phyloP scores from a whole-genome alignment of 1,140 invertebrate genomes.

The Arctopsyche grandis region DNA sequence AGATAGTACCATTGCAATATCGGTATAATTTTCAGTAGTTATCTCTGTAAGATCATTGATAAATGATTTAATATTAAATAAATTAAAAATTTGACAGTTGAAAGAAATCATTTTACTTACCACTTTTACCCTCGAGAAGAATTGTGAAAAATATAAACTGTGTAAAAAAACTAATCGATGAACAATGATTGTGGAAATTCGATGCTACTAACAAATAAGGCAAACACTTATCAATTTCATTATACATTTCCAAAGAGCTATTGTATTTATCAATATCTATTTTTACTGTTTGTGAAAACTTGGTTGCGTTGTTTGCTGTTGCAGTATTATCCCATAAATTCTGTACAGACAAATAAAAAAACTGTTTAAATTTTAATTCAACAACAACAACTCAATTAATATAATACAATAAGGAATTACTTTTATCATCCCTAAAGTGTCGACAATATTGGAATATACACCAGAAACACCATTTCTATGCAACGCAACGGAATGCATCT shows the following conservation, averaged over 20 bases:
- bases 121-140: slow-evolving; percentile 63
- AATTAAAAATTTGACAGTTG: background rate
- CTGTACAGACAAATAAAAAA: slow-evolving; percentile 50
- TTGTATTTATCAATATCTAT: slow-evolving; percentile 56
- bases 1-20: slow-evolving; percentile 72
- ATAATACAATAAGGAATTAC: slow-evolving; percentile 55
- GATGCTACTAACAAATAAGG: slow-evolving; percentile 41
- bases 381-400: slow-evolving; percentile 54
- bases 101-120: slow-evolving; percentile 55
- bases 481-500: slow-evolving; percentile 62
- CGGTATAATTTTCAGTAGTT: slow-evolving; percentile 69
- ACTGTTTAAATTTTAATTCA: slow-evolving; percentile 13
- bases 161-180: slow-evolving; percentile 63
- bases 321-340: slow-evolving; percentile 52
- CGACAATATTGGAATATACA: background rate
- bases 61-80: background rate
- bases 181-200: slow-evolving; percentile 60
- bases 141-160: slow-evolving; percentile 68
- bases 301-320: slow-evolving; percentile 55
- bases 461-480: slow-evolving; percentile 59
- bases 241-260: slow-evolving; percentile 57
- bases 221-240: slow-evolving; percentile 56
- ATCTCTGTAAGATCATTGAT: slow-evolving; percentile 64
- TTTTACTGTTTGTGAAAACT: slow-evolving; percentile 56
- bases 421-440: background rate